Evolutionary conservation across 1,140 invertebrate genomes (phyloP).

Genomic region (Asobara japonica): DNA sequence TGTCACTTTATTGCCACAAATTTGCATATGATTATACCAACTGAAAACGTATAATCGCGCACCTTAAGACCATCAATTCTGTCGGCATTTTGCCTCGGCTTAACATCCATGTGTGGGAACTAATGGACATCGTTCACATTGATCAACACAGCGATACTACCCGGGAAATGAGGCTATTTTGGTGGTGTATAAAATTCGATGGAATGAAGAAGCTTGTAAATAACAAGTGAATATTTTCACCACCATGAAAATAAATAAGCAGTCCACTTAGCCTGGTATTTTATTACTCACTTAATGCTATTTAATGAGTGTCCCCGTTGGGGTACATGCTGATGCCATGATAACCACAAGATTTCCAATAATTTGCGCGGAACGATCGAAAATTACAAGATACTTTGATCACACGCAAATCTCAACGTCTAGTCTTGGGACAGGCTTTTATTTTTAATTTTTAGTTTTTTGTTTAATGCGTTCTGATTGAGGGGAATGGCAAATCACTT

Average conservation of each 20-base stretch:
- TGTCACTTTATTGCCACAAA: slow-evolving; percentile 36
- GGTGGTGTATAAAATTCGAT: neutral
- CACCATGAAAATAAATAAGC: neutral
- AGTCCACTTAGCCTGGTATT: neutral
- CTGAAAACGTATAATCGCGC: slow-evolving; percentile 16
- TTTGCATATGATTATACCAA: slow-evolving; percentile 39
- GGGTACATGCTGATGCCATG: neutral
- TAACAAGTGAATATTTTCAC: slow-evolving; percentile 15
- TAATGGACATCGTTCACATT: slow-evolving; percentile 12
- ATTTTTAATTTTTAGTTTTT: no score
- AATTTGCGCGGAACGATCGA: neutral
- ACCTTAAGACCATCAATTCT: slow-evolving; percentile 4
- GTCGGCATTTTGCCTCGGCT: neutral
- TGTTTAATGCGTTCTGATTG: no score
- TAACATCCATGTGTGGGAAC: neutral
- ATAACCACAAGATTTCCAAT: neutral
- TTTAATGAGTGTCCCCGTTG: neutral
- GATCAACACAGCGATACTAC: slow-evolving; percentile 18
- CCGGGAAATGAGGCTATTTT: neutral
- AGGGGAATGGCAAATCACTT: neutral
- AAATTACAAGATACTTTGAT: neutral
- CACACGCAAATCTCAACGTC: no score
- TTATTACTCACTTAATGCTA: slow-evolving; percentile 1
- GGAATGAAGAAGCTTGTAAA: slow-evolving; percentile 14
- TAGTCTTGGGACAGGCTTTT: no score